Evolutionary conservation across 1,140 invertebrate species (phyloP), one percentile per base, ranked within the genome.

Genomic region (Camponotus floridanus): DNA sequence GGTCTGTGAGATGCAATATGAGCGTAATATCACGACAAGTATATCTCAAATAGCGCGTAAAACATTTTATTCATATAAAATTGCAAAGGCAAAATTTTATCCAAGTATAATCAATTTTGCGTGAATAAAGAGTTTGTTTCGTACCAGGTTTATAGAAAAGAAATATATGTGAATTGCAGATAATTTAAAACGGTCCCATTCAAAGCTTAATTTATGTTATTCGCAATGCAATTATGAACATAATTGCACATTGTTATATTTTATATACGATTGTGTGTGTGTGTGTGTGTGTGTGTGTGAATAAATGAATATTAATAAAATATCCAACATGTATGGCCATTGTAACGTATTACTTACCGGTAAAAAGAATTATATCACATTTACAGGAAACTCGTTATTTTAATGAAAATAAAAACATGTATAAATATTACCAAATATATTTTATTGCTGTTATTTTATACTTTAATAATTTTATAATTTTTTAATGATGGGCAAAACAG

Each of bases 1-100:
- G 21, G n/a, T 11, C 4, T 13, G 21, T 57, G 5, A 5, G 21
- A 55, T 55, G 39, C 61, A 9, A 64, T 5, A n/a, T 39, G 42
- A 67, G 3, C 5, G 51, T n/a, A 62, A 62, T 13, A 64, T 31
- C 26, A 2, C 15, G 11, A 26, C 55, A 5, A 64, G 39, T 42
- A 9, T 76, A 42, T 33, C 5, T 76, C 61, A 26, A 39, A 59
- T 57, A 59, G 59, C 45, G 45, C 8, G 13, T 65, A 65, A 65
- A n/a, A 45, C 6, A 48, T 51, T 78, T 65, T 36, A 18, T 15
- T 36, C 21, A 21, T 36, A 39, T 11, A 76, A 42, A 61, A 62
- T 42, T 15, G 18, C 8, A 9, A 73, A 55, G 3, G 5, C 11
- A 13, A 26, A 26, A 76, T 76, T 15, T 61, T 26, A 21, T 21